A percentile compares a stretch with the other conserved stretches of the same genome.
Evolutionary conservation across 2,113 vertebrate genomes (phyloP).

Genomic region (Sinocyclocheilus rhinocerous): DNA sequence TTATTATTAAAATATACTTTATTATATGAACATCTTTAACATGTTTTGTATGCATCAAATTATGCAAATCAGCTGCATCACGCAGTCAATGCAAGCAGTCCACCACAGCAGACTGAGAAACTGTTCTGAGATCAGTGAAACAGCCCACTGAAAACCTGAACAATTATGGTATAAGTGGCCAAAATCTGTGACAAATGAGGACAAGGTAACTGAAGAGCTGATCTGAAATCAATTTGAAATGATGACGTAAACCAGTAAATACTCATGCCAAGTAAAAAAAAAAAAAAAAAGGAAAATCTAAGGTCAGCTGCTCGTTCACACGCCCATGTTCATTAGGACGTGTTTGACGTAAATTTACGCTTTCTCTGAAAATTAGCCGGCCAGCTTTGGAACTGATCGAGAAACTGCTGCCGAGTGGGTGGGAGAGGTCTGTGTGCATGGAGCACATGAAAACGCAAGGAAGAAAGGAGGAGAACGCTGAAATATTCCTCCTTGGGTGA

Average conservation of each 20-base stretch:
- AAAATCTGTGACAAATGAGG: not conserved
- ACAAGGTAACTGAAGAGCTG: not conserved
- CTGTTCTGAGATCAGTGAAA: slow-evolving; percentile 6
- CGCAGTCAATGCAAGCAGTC: not conserved
- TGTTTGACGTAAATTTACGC: slow-evolving; percentile 10
- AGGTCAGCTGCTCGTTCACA: not conserved
- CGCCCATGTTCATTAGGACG: not conserved
- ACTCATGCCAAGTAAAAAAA: not conserved
- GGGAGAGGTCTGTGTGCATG: not conserved
- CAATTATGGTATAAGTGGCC: not conserved
- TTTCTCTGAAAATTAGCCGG: not conserved
- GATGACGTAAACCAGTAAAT: not conserved
- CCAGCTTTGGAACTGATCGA: not conserved
- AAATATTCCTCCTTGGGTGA: slow-evolving; percentile 11
- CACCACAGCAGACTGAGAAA: slow-evolving; percentile 6
- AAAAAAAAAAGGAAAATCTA: not conserved
- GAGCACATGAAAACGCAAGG: not conserved
- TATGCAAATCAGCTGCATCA: not conserved
- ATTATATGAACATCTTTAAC: not conserved
- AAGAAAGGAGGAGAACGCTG: not conserved
- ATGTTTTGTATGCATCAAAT: not conserved
- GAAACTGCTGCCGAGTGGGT: slow-evolving; percentile 32
- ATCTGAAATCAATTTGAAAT: not conserved
- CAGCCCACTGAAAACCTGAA: not conserved
- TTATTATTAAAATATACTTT: not conserved